Evolutionary conservation across 2,797 vertebrate genomes (phyloP), one percentile per base, ranked within the genome.

Genomic region (Sebastes itinus): DNA sequence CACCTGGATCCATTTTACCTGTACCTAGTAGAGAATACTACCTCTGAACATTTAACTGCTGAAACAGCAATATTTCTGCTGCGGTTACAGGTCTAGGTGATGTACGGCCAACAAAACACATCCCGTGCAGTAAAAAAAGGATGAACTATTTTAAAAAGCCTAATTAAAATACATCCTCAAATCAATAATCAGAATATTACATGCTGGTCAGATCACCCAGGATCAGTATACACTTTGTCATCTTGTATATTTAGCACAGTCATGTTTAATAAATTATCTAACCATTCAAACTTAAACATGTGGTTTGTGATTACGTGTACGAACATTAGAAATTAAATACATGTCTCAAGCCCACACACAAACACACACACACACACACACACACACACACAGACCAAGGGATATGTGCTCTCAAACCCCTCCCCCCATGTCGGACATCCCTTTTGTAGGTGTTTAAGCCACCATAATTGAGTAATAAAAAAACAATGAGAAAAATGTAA

Each of bases 361-460:
- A 25, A 73, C 61, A 85, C 35, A 78, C 56, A 86, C 32, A 78
- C 56, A 86, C 32, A 32, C 33, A 2, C 7, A 32, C 56, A 32
- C 23, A 1, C 75, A 23, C 35, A 69, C 61, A 86, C 38, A 78
- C 60, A 86, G 87, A 91, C 87, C 84, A 87, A 87, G 87, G 89
- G 80, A 82, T 86, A 77, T 77, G 13, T 69, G 18, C 25, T 94
- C 92, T 95, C 96, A 98, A 95, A 97, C 96, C 97, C 96, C 97
- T 96, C 97, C 96, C 97, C 97, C 96, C 92, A 93, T 46, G 87
- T 90, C 78, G 93, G 90, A 94, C 94, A 97, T 96, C 97, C 94
- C 96, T 95, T 94, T 82, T 88, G 88, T 87, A 73, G 92, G 93
- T 56, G 88, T 85, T 92, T 98, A 99, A 87, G 87, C 78, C 65